Evolutionary conservation across 2,888 invertebrate genomes (phyloP).

Genomic region (Phlogophora meticulosa): DNA sequence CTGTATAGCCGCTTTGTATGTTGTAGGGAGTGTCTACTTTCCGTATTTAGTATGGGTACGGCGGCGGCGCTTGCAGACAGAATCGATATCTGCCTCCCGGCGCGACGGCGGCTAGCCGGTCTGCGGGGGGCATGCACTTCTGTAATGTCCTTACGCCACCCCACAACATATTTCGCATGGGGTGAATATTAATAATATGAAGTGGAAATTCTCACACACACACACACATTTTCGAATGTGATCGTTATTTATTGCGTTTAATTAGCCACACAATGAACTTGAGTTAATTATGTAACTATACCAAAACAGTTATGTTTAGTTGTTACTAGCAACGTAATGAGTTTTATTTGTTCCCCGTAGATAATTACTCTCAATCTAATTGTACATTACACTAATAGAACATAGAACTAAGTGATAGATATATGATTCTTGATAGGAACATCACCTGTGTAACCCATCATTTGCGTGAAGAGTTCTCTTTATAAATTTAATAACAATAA

Average conservation of each 20-base stretch:
- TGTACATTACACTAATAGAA: not conserved
- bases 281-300: conserved; percentile 32
- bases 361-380: too few species aligned
- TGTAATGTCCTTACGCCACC: conserved; percentile 64
- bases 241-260: conserved; percentile 9
- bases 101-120: conserved; percentile 75
- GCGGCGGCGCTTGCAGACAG: conserved; percentile 83
- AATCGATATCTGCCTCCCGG: conserved; percentile 84
- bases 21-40: conserved; percentile 75
- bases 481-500: not conserved
- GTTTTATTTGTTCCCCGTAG: not conserved
- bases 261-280: conserved; percentile 33
- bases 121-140: conserved; percentile 78
- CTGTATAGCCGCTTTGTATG: conserved; percentile 69
- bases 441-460: not conserved
- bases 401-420: not conserved
- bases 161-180: conserved; percentile 1
- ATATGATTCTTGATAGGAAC: too few species aligned
- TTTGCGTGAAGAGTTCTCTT: not conserved
- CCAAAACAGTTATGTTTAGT: conserved; percentile 14
- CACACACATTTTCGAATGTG: conserved; percentile 8
- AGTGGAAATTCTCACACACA: conserved; percentile 1
- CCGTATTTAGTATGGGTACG: conserved; percentile 78
- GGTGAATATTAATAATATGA: conserved; percentile 9
- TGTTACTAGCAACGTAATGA: not conserved